Evolutionary conservation across 2,797 vertebrate species (phyloP), one percentile per base, ranked within the genome.

Genomic region (Gadopsis marmoratus): DNA sequence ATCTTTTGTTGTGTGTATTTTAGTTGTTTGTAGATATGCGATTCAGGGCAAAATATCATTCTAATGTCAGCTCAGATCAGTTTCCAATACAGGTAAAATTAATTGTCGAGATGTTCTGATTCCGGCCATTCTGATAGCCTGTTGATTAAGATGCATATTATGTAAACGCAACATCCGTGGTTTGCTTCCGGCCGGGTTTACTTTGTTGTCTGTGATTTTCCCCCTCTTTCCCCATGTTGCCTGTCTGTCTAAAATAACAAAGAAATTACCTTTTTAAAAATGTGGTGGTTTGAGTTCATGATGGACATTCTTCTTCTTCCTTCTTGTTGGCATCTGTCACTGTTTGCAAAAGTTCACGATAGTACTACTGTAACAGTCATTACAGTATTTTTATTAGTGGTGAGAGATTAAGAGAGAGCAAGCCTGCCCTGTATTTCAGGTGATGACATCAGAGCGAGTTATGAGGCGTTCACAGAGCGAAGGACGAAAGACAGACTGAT

Each of bases 401-500:
- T 74, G 23, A 23, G 9, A 23, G 51, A 21, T 26, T 48, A 14
- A 56, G 50, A 48, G 72, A n/a, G 13, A 55, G 67, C 51, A 45
- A 65, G 35, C 21, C 54, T 50, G 45, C 29, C 51, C 61, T n/a
- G 55, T 7, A 51, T 69, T 71, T 69, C 59, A 78, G 69, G 66
- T 73, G 59, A 56, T 54, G 51, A 71, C 74, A 82, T 79, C 19
- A 68, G 70, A 75, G 50, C 1, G 3, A 77, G 71, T 75, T 67
- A 59, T 23, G 41, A 51, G 60, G 31, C 29, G 35, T 85, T 84
- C 73, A 76, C 45, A 69, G 56, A 54, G 67, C 2, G 23, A 51
- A 23, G 2, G 85, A 82, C 55, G 83, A 72, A 82, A 90, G 83
- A 62, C 79, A 79, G 59, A 39, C 81, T 70, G 82, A 88, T 81